A percentile compares a stretch with the other conserved stretches of the same genome.
phyloP scores from a whole-genome alignment of 2,797 vertebrate species.

The Adrianichthys oophorus region DNA sequence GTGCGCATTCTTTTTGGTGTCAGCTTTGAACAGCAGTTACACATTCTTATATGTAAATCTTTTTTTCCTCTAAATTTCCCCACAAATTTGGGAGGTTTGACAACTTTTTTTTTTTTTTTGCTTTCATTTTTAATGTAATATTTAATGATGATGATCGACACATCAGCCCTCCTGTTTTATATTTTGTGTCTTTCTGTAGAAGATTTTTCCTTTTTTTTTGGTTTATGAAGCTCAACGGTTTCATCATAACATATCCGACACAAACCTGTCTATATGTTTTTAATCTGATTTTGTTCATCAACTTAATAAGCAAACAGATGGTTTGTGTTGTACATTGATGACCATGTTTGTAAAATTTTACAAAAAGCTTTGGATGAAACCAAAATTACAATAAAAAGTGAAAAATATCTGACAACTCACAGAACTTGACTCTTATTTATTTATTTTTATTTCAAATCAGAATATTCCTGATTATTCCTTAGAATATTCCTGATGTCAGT shows the following conservation, averaged over 20 bases:
- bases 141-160: constrained; percentile 36
- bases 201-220: constrained; percentile 37
- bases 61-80: constrained; percentile 32
- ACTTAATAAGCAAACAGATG: constrained; percentile 17
- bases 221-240: constrained; percentile 30
- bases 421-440: background rate
- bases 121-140: constrained; percentile 41
- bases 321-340: constrained; percentile 18
- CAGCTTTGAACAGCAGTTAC: constrained; percentile 42
- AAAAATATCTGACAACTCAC: constrained; percentile 25
- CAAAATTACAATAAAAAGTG: constrained; percentile 31
- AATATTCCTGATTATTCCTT: too few species aligned
- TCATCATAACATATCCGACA: constrained; percentile 27
- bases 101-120: constrained; percentile 40
- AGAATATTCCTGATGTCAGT: too few species aligned
- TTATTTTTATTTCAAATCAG: too few species aligned
- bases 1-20: constrained; percentile 44
- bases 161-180: constrained; percentile 36
- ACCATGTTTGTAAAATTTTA: constrained; percentile 36
- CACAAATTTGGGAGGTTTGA: constrained; percentile 39
- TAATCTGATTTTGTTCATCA: constrained; percentile 15
- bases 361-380: constrained; percentile 22
- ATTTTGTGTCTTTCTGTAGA: constrained; percentile 38
- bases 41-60: constrained; percentile 41
- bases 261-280: constrained; percentile 29